These are phyloP conservation scores for Berghia stephanieae DNA, from an alignment of 1,140 invertebrate species.

Conservation along the genomic window DNA sequence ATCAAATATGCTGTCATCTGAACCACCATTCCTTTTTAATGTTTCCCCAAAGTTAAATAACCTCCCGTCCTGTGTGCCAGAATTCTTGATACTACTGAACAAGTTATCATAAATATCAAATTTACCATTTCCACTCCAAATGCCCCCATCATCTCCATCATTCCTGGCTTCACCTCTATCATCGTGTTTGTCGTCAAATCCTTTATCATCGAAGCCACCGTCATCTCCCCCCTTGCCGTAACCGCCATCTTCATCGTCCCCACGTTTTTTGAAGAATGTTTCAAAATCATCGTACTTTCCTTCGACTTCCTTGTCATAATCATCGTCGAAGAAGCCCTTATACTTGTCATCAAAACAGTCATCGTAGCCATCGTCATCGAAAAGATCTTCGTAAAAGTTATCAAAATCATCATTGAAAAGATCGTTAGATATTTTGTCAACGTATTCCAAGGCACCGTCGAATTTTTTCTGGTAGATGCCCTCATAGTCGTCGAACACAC, in stretches of 20 bases:
- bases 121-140: too few relatives aligned
- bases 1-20: too few relatives aligned
- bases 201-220: too few relatives aligned
- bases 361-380: slow-evolving; percentile 24
- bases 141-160: too few relatives aligned
- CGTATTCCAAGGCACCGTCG: background rate
- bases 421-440: background rate
- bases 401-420: background rate
- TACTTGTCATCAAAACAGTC: background rate
- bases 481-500: background rate
- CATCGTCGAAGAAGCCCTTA: background rate
- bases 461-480: background rate
- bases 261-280: background rate
- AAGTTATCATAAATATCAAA: too few relatives aligned
- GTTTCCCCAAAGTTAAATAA: too few relatives aligned
- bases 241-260: background rate
- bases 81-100: too few relatives aligned
- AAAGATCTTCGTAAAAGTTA: background rate
- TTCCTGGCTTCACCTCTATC: too few relatives aligned
- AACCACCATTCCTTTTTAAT: too few relatives aligned
- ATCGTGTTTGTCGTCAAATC: too few relatives aligned
- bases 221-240: background rate
- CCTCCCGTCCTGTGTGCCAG: too few relatives aligned
- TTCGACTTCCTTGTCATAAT: background rate
- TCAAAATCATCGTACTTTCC: slow-evolving; percentile 12